Conservation (phyloP, 53 echinoderm and acorn worm species). For the Temnopleurus reevesii region DNA sequence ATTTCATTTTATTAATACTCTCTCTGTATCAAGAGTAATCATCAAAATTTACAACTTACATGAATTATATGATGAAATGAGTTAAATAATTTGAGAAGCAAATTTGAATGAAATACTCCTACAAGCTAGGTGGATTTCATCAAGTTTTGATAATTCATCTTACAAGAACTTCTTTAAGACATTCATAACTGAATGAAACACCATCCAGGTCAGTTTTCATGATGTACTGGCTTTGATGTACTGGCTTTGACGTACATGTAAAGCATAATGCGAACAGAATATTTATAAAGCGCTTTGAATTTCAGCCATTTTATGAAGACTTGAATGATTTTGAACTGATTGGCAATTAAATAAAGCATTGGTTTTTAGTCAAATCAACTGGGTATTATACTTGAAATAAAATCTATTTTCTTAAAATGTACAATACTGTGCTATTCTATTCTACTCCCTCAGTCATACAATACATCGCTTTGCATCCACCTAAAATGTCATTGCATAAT, state of each 20-base stretch:
- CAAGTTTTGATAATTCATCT: neutral
- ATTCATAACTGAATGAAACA: no score
- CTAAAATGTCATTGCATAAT: neutral
- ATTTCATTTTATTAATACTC: neutral
- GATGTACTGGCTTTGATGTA: no score
- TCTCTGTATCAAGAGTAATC: neutral
- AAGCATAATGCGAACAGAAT: neutral
- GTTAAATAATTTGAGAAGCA: neutral
- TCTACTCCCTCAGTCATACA: neutral
- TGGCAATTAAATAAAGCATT: neutral
- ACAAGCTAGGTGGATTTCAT: neutral
- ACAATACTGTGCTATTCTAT: no score
- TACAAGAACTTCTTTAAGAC: no score
- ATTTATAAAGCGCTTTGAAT: neutral
- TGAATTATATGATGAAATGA: neutral
- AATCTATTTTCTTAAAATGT: no score
- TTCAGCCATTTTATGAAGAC: slow-evolving; percentile 11
- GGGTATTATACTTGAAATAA: no score
- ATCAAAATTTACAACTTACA: slow-evolving; percentile 14
- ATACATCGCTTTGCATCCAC: neutral
- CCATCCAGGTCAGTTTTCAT: no score
- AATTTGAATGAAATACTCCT: neutral
- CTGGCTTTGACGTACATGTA: no score
- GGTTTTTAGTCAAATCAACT: no score
- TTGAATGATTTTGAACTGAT: no score